Conservation (phyloP, 2,113 vertebrate genomes). For the Hiodon tergisus region DNA sequence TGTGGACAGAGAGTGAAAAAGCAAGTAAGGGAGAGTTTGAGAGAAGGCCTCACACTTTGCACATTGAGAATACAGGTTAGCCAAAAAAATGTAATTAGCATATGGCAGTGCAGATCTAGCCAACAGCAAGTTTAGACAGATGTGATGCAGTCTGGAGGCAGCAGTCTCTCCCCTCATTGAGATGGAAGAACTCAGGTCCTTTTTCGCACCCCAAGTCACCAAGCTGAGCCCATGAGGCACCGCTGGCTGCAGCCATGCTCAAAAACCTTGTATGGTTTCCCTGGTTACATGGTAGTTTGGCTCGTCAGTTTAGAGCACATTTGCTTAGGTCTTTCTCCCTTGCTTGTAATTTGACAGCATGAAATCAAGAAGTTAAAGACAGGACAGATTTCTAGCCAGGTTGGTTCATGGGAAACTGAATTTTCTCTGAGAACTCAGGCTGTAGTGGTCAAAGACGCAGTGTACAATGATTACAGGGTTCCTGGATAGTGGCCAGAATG, state of each 20-base stretch:
- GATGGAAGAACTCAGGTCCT: constrained; percentile 40
- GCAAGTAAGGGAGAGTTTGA: not conserved
- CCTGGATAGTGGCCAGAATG: too few species aligned
- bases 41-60: constrained; percentile 40
- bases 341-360: not conserved
- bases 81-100: constrained; percentile 52
- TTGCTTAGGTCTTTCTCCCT: constrained; percentile 5
- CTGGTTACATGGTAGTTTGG: constrained; percentile 48
- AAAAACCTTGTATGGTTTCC: constrained; percentile 33
- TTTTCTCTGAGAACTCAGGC: too few species aligned
- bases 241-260: constrained; percentile 42
- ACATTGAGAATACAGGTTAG: constrained; percentile 43
- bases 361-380: not conserved
- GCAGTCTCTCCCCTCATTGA: constrained; percentile 14
- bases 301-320: constrained; percentile 57
- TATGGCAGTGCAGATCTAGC: constrained; percentile 43
- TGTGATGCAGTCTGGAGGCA: constrained; percentile 46
- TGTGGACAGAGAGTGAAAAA: constrained; percentile 40
- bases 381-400: too few species aligned
- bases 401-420: too few species aligned
- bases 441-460: too few species aligned
- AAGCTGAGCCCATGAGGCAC: constrained; percentile 50
- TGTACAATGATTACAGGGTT: too few species aligned
- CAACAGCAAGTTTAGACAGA: constrained; percentile 53
- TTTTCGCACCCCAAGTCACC: constrained; percentile 53